These are phyloP conservation scores for Cinara cedri DNA, from an alignment of 2,888 invertebrate genomes.

Conservation along the genomic window DNA sequence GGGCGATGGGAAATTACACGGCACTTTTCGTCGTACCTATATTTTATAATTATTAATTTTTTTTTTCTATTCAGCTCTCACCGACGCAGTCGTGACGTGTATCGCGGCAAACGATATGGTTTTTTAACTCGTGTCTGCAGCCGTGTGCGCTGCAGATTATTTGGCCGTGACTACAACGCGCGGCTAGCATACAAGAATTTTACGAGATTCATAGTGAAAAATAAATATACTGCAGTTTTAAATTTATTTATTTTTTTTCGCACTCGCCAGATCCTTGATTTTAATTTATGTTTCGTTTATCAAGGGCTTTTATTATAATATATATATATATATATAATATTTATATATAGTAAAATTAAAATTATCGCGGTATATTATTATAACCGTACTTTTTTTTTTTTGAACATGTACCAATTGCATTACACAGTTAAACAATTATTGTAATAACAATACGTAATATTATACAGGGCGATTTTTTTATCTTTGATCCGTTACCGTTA, in stretches of 20 bases:
- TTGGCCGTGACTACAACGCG: conserved; percentile 22
- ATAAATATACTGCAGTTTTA: conserved; percentile 5
- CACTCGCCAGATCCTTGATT: conserved; percentile 29
- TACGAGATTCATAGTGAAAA: conserved; percentile 32
- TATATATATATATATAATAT: too few species aligned
- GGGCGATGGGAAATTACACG: too few species aligned
- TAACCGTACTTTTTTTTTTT: neutral
- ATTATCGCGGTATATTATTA: neutral
- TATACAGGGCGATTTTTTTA: too few species aligned
- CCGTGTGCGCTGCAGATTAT: neutral
- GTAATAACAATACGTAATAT: too few species aligned
- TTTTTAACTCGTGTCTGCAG: conserved; percentile 1
- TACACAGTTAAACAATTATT: too few species aligned
- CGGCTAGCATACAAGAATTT: neutral
- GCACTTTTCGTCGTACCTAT: neutral
- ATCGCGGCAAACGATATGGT: neutral
- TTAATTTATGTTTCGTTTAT: conserved; percentile 44
- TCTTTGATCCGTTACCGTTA: too few species aligned
- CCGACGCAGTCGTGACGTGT: neutral
- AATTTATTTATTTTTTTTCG: conserved; percentile 28
- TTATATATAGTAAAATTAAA: too few species aligned
- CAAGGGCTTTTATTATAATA: conserved; percentile 39
- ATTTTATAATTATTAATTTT: conserved; percentile 2
- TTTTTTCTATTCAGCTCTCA: neutral
- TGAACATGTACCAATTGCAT: too few species aligned